Percentiles rank a stretch among this genome's conserved stretches.
Conservation (phyloP, 2,113 vertebrate species). For the Chaenocephalus aceratus region DNA sequence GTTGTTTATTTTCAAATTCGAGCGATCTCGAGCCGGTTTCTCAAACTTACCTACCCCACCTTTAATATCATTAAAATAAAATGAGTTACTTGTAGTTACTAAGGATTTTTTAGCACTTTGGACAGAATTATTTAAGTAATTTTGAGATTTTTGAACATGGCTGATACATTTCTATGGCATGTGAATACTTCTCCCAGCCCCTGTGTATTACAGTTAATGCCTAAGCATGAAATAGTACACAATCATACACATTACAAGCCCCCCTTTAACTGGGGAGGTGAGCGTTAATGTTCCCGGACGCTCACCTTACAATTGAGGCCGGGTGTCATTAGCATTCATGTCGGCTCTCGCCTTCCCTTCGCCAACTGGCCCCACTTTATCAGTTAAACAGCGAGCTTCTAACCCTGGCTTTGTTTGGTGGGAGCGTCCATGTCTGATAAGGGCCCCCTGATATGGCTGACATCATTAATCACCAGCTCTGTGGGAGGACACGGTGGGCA, state of each 20-base stretch:
- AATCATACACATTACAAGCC: constrained; percentile 13
- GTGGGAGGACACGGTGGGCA: constrained; percentile 72
- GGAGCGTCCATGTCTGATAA: constrained; percentile 77
- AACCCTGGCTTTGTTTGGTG: constrained; percentile 74
- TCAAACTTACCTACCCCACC: too few relatives aligned
- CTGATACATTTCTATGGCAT: too few relatives aligned
- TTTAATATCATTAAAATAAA: too few relatives aligned
- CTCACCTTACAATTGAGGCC: constrained; percentile 35
- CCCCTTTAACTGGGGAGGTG: neutral
- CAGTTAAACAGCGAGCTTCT: constrained; percentile 74
- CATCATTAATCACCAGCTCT: constrained; percentile 77
- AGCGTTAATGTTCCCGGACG: constrained; percentile 29
- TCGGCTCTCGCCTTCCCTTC: constrained; percentile 32
- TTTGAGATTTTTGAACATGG: too few relatives aligned
- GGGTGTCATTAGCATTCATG: constrained; percentile 65
- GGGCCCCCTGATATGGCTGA: constrained; percentile 67
- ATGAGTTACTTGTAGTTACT: neutral
- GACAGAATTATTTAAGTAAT: too few relatives aligned
- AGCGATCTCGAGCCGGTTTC: too few relatives aligned
- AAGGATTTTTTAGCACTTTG: neutral
- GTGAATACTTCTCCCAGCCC: too few relatives aligned
- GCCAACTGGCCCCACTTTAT: constrained; percentile 72
- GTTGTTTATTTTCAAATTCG: too few relatives aligned
- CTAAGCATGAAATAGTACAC: neutral
- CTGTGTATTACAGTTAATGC: neutral